Base-by-base conservation (phyloP, 1,140 invertebrate species). In the Tetramorium alpestre region DNA sequence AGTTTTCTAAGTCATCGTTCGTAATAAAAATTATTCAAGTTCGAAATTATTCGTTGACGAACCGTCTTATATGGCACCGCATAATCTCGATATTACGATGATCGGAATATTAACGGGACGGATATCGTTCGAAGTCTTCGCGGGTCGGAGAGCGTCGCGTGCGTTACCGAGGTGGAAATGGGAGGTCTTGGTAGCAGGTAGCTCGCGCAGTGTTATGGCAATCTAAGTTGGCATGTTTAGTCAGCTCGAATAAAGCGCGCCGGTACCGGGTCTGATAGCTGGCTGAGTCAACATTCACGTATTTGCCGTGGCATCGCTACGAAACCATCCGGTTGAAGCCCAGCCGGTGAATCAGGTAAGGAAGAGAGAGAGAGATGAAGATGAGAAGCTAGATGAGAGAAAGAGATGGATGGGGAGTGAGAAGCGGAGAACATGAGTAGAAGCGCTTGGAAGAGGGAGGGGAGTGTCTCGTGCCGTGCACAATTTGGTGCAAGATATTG, bases 171-270 rank as follows among this genome's bases (percentile, higher is more conserved):
- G 54, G 75, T 81, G 73, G 72, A 72, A 88, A 87, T 75, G 51
- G 86, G 77, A 82, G 81, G 64, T 86, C 85, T 84, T 69, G 49
- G 72, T 70, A 62, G 88, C 72, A 62, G 78, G 81, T 90, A 90
- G 85, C 86, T 90, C 72, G 77, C 58, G 69, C 86, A 86, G 84
- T 91, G 89, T 92, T 94, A 91, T 89, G 91, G 91, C 91, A 94
- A 94, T 93, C 88, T 91, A 92, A 93, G 92, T 93, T 93, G 90
- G 88, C 87, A 87, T 94, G 92, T 94, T 93, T 94, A 94, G 92
- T 94, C 90, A 93, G 93, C 90, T 90, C 85, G 92, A 88, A 93
- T 92, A 89, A 91, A 90, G 89, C 77, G 86, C 69, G 62, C 75
- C 85, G 75, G 77, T 88, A 87, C 77, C 58, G 87, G 87, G 89